Percentiles rank a stretch among this genome's conserved stretches.
These are phyloP conservation scores for Leptestheria dahalacensis DNA, from an alignment of 1,140 invertebrate genomes.

Conservation along the genomic window DNA sequence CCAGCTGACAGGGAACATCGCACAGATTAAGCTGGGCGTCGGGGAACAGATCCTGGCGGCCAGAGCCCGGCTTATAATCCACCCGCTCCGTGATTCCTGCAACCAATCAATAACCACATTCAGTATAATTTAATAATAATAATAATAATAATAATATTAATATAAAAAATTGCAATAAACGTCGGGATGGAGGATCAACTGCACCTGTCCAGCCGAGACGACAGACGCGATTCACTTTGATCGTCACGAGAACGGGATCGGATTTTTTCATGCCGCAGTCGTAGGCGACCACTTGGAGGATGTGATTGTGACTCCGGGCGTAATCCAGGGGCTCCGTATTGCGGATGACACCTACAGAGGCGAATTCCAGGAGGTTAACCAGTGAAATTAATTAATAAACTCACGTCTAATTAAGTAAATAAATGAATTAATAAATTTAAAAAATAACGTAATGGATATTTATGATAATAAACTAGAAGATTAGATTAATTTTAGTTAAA, in stretches of 20 bases:
- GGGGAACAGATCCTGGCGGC: constrained; percentile 62
- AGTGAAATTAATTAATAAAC: constrained; percentile 5
- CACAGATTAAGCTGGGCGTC: constrained; percentile 74
- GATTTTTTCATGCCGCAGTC: constrained; percentile 81
- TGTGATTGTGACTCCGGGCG: constrained; percentile 83
- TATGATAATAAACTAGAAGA: neutral
- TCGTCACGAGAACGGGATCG: constrained; percentile 81
- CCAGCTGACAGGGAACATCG: constrained; percentile 55
- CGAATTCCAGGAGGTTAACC: constrained; percentile 12
- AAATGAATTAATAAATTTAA: neutral
- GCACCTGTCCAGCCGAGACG: constrained; percentile 62
- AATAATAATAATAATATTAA: neutral
- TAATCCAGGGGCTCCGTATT: constrained; percentile 86
- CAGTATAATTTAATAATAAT: neutral
- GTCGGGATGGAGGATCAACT: neutral
- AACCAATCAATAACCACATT: constrained; percentile 15
- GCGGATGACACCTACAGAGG: constrained; percentile 51
- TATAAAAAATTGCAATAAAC: neutral
- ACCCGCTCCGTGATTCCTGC: constrained; percentile 69
- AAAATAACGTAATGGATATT: neutral
- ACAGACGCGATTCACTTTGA: constrained; percentile 68
- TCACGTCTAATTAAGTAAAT: constrained; percentile 6
- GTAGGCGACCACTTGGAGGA: constrained; percentile 88
- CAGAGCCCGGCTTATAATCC: constrained; percentile 74
- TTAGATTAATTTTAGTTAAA: neutral